Evolutionary conservation across 1,140 invertebrate species (phyloP), one percentile per base, ranked within the genome.

Genomic region (Leptopilina clavipes): DNA sequence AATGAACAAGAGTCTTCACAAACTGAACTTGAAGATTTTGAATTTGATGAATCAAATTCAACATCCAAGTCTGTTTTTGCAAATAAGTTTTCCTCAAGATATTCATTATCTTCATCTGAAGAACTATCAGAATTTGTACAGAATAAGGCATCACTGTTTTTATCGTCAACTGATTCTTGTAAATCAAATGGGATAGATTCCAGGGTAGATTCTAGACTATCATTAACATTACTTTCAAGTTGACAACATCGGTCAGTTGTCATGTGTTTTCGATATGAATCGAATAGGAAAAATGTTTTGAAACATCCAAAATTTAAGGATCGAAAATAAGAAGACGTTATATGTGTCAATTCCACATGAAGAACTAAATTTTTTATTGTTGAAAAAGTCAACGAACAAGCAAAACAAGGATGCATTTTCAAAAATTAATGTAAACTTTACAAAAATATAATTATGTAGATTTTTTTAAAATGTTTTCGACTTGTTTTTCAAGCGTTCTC

Each of bases 191-290:
- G 18, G 3, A 12, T n/a, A 56, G 14, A n/a, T 44, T 73, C 48
- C n/a, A 25, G 0, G 3, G 18, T 5, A 44, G 12, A 72, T n/a
- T 48, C 43, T 11, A 3, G 40, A 45, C 14, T 71, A n/a, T 48
- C 17, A 17, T 43, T 25, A 48, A 9, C 8, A 2, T 70, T 43
- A 70, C 3, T 18, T 54, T 54, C n/a, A 18, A 19, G 18, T 3
- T 54, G 52, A 9, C 17, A 18, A 54, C 19, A 11, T 19, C 76
- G 76, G 44, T 78, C 74, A 8, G 72, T 14, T 56, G 37, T 9
- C 70, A 75, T 75, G 45, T 81, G 80, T 59, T 76, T 73, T 18
- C 74, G 11, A 73, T 79, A 79, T 6, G 74, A 81, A 31, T 72
- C 54, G 52, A 79, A 74, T 54, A 72, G 11, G 18, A 45, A 37